Evolutionary conservation across 1,140 invertebrate species (phyloP).

Genomic region (Triops cancriformis): DNA sequence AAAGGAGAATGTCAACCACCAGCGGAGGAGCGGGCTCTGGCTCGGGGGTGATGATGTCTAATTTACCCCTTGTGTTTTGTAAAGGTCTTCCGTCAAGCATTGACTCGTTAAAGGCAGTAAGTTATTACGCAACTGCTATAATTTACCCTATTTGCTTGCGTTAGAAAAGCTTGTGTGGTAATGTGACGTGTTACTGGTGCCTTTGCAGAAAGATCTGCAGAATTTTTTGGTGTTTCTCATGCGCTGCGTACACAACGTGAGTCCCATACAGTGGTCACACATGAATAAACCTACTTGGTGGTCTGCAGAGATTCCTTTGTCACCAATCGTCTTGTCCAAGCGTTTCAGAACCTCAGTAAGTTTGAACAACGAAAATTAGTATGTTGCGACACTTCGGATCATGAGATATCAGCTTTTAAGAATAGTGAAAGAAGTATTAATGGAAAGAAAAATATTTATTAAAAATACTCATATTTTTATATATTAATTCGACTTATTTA

Average conservation of each 20-base stretch:
- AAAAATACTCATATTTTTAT: no score
- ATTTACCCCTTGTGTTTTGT: slow-evolving; percentile 25
- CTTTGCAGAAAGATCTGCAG: slow-evolving; percentile 25
- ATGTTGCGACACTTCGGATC: no score
- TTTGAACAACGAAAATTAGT: no score
- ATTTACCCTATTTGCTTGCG: no score
- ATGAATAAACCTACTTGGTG: slow-evolving; percentile 22
- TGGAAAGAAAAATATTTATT: no score
- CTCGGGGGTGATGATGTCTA: slow-evolving; percentile 26
- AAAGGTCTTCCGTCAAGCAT: slow-evolving; percentile 23
- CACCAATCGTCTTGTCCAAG: slow-evolving; percentile 22
- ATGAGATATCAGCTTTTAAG: no score
- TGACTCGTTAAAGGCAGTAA: slow-evolving; percentile 17
- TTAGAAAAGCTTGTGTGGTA: no score
- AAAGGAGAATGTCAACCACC: not conserved
- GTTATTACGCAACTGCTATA: not conserved
- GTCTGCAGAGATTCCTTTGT: slow-evolving; percentile 26
- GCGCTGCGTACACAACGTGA: slow-evolving; percentile 19
- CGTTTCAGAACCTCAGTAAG: slow-evolving; percentile 18
- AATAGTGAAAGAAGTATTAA: no score
- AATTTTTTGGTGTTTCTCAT: slow-evolving; percentile 26
- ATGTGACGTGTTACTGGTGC: not conserved
- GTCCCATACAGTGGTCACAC: slow-evolving; percentile 15
- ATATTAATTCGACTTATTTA: no score
- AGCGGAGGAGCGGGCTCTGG: not conserved